Conservation (phyloP, 2,888 invertebrate species). For the Scrobipalpa costella region DNA sequence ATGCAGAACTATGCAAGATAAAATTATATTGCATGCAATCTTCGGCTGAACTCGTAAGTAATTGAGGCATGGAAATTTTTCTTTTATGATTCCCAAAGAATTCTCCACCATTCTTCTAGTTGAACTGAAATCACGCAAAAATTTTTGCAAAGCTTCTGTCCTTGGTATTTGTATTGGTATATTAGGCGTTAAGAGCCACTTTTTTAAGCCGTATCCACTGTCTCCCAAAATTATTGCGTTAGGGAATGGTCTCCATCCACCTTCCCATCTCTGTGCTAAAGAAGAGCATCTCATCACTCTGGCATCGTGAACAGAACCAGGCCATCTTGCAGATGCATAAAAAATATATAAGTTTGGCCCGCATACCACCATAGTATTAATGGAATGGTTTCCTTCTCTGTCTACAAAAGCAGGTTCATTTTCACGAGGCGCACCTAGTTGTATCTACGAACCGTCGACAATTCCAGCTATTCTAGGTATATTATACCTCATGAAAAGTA, state of each 20-base stretch:
- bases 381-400: slow-evolving; percentile 30
- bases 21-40: slow-evolving; percentile 23
- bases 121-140: slow-evolving; percentile 28
- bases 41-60: slow-evolving; percentile 23
- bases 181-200: slow-evolving; percentile 28
- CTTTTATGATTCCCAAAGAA: slow-evolving; percentile 23
- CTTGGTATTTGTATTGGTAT: slow-evolving; percentile 28
- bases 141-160: slow-evolving; percentile 26
- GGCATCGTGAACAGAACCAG: slow-evolving; percentile 32
- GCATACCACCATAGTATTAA: slow-evolving; percentile 29
- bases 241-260: too few species aligned
- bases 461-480: too few species aligned
- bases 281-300: too few species aligned
- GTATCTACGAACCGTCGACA: slow-evolving; percentile 23
- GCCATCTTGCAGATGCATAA: slow-evolving; percentile 29
- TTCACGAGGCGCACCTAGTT: slow-evolving; percentile 24
- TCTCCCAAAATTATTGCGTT: slow-evolving; percentile 29
- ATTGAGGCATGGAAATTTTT: slow-evolving; percentile 26
- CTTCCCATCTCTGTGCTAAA: too few species aligned
- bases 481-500: slow-evolving; percentile 22
- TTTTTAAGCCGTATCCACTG: slow-evolving; percentile 25
- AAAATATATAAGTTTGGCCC: slow-evolving; percentile 29
- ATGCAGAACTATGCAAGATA: slow-evolving; percentile 22
- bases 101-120: slow-evolving; percentile 28
- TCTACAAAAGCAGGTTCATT: slow-evolving; percentile 29